These are phyloP conservation scores for Drosophila putrida DNA, from an alignment of 2,888 invertebrate species.

Conservation along the genomic window DNA sequence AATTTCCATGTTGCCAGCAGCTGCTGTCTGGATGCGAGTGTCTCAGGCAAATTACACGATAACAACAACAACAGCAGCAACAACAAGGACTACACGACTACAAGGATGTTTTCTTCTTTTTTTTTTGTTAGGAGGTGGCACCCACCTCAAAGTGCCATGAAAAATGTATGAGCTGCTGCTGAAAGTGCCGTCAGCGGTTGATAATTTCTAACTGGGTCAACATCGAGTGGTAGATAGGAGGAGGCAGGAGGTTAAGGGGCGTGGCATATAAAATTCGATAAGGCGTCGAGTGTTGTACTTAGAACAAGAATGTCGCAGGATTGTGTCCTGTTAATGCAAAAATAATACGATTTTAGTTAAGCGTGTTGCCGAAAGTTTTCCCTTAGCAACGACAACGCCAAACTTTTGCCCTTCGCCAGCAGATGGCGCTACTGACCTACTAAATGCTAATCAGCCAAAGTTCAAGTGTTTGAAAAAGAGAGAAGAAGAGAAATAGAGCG, in stretches of 20 bases:
- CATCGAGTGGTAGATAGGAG: constrained; percentile 3
- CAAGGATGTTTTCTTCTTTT: constrained; percentile 26
- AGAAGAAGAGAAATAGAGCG: background rate
- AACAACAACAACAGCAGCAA: constrained; percentile 25
- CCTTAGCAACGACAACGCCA: constrained; percentile 4
- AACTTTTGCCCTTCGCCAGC: constrained; percentile 49
- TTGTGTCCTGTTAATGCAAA: constrained; percentile 71
- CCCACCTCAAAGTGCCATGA: constrained; percentile 52
- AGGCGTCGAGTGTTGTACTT: constrained; percentile 16
- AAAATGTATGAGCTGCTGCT: constrained; percentile 60
- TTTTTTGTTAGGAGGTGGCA: background rate
- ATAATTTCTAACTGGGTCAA: constrained; percentile 67
- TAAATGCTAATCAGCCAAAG: constrained; percentile 77
- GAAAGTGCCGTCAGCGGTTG: constrained; percentile 43
- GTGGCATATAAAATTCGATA: constrained; percentile 35
- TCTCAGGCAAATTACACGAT: constrained; percentile 58
- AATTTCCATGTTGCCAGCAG: constrained; percentile 66
- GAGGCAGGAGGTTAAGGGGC: background rate
- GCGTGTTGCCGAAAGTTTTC: constrained; percentile 46
- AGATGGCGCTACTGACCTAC: constrained; percentile 69
- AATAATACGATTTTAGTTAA: constrained; percentile 75
- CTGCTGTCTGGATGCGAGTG: constrained; percentile 39
- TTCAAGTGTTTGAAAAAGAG: constrained; percentile 46
- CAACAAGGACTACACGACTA: constrained; percentile 26
- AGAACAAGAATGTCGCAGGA: constrained; percentile 28